Base-by-base conservation (phyloP, 1,140 invertebrate genomes). In the Eurosta solidaginis region DNA sequence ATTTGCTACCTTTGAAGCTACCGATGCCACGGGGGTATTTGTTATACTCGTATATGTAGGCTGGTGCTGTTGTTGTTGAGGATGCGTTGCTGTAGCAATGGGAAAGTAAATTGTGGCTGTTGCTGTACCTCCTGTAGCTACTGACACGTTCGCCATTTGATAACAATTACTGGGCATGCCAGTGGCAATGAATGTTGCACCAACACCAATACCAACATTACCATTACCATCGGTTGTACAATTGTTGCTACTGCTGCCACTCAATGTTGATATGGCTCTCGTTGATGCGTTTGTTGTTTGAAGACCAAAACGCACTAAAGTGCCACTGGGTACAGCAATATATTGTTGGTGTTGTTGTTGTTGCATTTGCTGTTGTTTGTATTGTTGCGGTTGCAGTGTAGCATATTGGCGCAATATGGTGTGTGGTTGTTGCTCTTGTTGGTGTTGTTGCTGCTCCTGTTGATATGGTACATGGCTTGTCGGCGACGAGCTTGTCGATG, bases 31-130 rank as follows among this genome's bases (percentile, higher is more conserved):
- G 29, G 59, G n/a, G n/a, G n/a, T n/a, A 14, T n/a, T n/a, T n/a
- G 45, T 47, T 17, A 47, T 47, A 10, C 10, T 25, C 52, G 25
- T 36, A 79, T 79, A 54, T 54, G 73, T 10, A 78, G 80, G 81
- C 77, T 76, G 84, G 78, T 59, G 73, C 36, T 68, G 45, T 76
- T 75, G 42, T 25, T 29, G 74, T 27, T 50, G 33, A 29, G 20
- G 29, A 42, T 54, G 59, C 36, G 54, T 74, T 59, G 79, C 22
- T 20, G 85, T 78, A 29, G 81, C 83, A 49, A 85, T 83, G 68
- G 85, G 85, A 82, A 87, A 85, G 82, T 86, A 87, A 81, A 87
- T 84, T 76, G 85, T 87, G 2, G 85, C 84, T 29, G 79, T 54
- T 33, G 73, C 40, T 33, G 68, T 74, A 25, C 59, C 36, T 45